Evolutionary conservation across 2,888 invertebrate species (phyloP).

Genomic region (Cephus nigrinus): DNA sequence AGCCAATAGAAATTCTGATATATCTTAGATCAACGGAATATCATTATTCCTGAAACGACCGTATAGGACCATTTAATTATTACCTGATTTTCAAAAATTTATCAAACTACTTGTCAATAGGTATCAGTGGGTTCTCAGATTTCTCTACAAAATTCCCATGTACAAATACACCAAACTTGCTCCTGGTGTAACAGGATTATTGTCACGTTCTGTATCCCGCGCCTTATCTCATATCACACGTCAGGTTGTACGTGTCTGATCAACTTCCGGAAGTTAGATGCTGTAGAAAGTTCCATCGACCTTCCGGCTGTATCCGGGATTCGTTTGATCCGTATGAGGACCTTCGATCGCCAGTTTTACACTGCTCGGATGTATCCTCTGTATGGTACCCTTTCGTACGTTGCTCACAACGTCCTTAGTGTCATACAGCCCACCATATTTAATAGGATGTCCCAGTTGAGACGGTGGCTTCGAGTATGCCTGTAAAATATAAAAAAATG

Average conservation of each 20-base stretch:
- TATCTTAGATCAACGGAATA: background rate
- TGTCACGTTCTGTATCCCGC: background rate
- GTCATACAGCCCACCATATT: slow-evolving; percentile 23
- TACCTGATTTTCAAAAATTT: too few relatives aligned
- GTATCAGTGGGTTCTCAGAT: background rate
- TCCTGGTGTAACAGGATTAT: background rate
- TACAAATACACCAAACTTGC: background rate
- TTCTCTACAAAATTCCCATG: background rate
- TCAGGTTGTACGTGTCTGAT: background rate
- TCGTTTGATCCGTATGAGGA: slow-evolving; percentile 82
- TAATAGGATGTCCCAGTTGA: slow-evolving; percentile 37
- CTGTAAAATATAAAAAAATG: slow-evolving; percentile 17
- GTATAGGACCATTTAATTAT: background rate
- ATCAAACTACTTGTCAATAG: background rate
- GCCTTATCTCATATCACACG: background rate
- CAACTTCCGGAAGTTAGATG: slow-evolving; percentile 39
- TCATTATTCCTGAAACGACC: background rate
- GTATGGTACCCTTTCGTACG: slow-evolving; percentile 46
- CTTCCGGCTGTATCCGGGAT: slow-evolving; percentile 84
- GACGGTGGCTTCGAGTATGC: slow-evolving; percentile 29
- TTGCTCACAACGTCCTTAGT: slow-evolving; percentile 13
- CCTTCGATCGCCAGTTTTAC: slow-evolving; percentile 85
- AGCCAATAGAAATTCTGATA: background rate
- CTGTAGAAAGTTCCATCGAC: slow-evolving; percentile 70
- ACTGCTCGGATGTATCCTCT: slow-evolving; percentile 76